phyloP scores from a whole-genome alignment of 23 tunicate species.

The Corella eumyota region DNA sequence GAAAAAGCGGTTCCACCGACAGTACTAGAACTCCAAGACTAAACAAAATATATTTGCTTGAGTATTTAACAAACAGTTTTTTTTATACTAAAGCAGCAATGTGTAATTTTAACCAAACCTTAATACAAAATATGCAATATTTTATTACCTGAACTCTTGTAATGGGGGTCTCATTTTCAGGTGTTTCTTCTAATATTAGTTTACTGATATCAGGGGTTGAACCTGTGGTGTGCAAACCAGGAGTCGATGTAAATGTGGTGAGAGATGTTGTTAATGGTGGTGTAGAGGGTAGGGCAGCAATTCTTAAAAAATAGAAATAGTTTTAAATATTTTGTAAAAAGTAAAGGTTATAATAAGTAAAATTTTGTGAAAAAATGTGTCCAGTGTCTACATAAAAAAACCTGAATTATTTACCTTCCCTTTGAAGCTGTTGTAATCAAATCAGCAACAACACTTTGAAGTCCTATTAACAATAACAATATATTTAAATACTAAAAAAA shows the following conservation, averaged over 20 bases:
- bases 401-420: slow-evolving; percentile 48
- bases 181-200: slow-evolving; percentile 1
- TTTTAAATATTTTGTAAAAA: neutral
- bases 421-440: slow-evolving; percentile 77
- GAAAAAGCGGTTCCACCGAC: slow-evolving; percentile 23
- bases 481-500: too few species aligned
- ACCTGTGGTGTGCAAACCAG: slow-evolving; percentile 25
- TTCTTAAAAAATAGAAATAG: slow-evolving; percentile 1
- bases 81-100: neutral
- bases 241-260: neutral
- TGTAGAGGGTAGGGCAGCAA: slow-evolving; percentile 26
- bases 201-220: slow-evolving; percentile 35
- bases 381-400: neutral
- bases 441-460: slow-evolving; percentile 48
- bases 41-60: slow-evolving; percentile 1
- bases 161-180: neutral
- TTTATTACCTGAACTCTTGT: slow-evolving; percentile 68
- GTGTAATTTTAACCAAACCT: too few species aligned
- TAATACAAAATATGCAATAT: too few species aligned
- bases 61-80: neutral
- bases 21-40: slow-evolving; percentile 72
- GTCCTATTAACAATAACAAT: slow-evolving; percentile 24
- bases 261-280: slow-evolving; percentile 21
- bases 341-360: neutral
- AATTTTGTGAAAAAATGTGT: neutral